Evolutionary conservation across 2,797 vertebrate species (phyloP), one percentile per base, ranked within the genome.

Genomic region (Tiaroga cobitis): DNA sequence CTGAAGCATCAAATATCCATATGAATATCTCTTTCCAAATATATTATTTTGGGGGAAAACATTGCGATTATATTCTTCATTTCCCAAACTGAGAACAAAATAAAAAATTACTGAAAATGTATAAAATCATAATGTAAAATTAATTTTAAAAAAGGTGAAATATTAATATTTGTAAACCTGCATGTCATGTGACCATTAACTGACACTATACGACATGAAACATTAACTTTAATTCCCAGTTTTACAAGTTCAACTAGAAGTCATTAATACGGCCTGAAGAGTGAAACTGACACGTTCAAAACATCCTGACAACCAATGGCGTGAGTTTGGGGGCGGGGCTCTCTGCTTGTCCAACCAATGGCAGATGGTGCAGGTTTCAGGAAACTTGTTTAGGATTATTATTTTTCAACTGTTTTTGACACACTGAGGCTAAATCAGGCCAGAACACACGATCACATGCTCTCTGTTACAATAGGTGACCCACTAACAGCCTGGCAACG

Each of bases 391-490:
- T n/a, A 56, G 3, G 15, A 29, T 73, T 6, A 7, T 41, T 70
- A 37, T n/a, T 41, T n/a, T 24, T 5, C 32, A 72, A 18, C 69
- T 49, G n/a, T 8, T 29, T 72, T 10, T 73, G 41, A 73, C 41
- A 72, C 39, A 29, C 5, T 8, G n/a, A 16, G 41, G 7, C 41
- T 34, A 19, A 54, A 54, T 34, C 13, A 54, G 26, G 18, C 18
- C 6, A 54, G 41, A 73, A 26, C 1, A 3, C 24, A 37, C 0
- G 34, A 56, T 39, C 21, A 11, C 46, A 39, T 37, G 54, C 32
- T 46, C 19, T 68, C n/a, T 8, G 18, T 24, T 73, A 49, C 77
- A 86, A n/a, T 77, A 59, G 79, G 61, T 81, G 65, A 85, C 65
- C 77, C 56, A 80, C 51, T 77, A 68, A 79, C 24, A 84, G 24